A percentile compares a stretch with the other conserved stretches of the same genome.
Conservation (phyloP, 2,888 invertebrate genomes). For the Stramonita haemastoma region DNA sequence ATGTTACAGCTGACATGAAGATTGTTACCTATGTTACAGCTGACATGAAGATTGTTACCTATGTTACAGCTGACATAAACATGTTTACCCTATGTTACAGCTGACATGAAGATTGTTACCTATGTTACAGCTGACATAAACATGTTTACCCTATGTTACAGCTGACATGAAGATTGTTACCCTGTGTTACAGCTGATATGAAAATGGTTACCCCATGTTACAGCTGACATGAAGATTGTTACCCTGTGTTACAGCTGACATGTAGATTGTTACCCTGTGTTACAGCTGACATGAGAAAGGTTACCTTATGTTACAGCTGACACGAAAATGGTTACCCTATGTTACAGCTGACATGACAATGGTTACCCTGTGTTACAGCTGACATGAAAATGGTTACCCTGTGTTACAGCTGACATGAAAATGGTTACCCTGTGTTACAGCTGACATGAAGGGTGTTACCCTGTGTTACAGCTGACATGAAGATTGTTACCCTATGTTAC, state of each 20-base stretch:
- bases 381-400: too few relatives aligned
- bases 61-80: constrained; percentile 71
- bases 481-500: too few relatives aligned
- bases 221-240: too few relatives aligned
- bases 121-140: constrained; percentile 68
- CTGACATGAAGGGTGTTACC: too few relatives aligned
- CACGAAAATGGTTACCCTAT: too few relatives aligned
- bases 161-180: too few relatives aligned
- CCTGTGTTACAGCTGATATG: constrained; percentile 62
- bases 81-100: constrained; percentile 57
- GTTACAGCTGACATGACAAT: constrained; percentile 68
- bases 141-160: constrained; percentile 63
- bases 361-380: constrained; percentile 63
- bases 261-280: too few relatives aligned
- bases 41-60: too few relatives aligned
- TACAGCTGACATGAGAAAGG: constrained; percentile 71
- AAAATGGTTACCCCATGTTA: too few relatives aligned
- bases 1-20: constrained; percentile 66
- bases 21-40: constrained; percentile 59
- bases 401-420: constrained; percentile 65
- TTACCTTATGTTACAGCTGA: constrained; percentile 61
- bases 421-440: constrained; percentile 57
- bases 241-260: constrained; percentile 61
- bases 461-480: constrained; percentile 64
- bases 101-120: too few relatives aligned